Conservation (phyloP, 2,797 vertebrate species). For the Ptychadena robeensis region DNA sequence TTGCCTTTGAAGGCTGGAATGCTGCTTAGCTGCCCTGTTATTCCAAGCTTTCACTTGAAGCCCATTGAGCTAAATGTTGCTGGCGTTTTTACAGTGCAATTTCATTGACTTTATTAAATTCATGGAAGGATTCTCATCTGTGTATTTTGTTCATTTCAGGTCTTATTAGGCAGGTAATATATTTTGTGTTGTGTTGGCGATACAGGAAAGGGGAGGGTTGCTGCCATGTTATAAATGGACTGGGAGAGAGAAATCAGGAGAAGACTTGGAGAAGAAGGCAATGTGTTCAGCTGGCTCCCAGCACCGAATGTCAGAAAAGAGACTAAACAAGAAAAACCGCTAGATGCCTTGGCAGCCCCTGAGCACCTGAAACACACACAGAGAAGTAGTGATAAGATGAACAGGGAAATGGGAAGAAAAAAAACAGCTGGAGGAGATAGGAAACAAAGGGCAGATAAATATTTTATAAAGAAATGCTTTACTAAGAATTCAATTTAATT, state of each 20-base stretch:
- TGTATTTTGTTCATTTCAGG: slow-evolving; percentile 43
- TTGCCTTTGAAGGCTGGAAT: not conserved
- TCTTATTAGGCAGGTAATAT: slow-evolving; percentile 45
- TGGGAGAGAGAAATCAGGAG: slow-evolving; percentile 16
- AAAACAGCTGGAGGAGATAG: slow-evolving; percentile 15
- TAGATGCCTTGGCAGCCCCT: slow-evolving; percentile 47
- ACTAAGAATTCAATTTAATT: slow-evolving; percentile 41
- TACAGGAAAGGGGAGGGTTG: not conserved
- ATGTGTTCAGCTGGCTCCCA: slow-evolving; percentile 28
- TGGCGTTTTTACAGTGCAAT: slow-evolving; percentile 43
- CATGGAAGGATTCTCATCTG: slow-evolving; percentile 44
- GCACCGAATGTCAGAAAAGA: slow-evolving; percentile 37
- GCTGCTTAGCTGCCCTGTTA: slow-evolving; percentile 8
- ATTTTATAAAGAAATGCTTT: slow-evolving; percentile 54
- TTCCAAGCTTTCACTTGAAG: slow-evolving; percentile 35
- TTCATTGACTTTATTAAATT: slow-evolving; percentile 47
- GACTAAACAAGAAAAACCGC: slow-evolving; percentile 49
- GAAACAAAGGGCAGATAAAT: slow-evolving; percentile 56
- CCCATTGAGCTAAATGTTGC: slow-evolving; percentile 46
- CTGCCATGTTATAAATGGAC: slow-evolving; percentile 10
- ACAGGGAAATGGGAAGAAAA: slow-evolving; percentile 32
- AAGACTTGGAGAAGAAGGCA: slow-evolving; percentile 22
- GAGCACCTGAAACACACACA: slow-evolving; percentile 30
- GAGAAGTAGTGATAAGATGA: slow-evolving; percentile 40
- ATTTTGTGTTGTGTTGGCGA: slow-evolving; percentile 7